These are phyloP conservation scores for Trachymyrmex cornetzi DNA, from an alignment of 1,140 invertebrate genomes.

Conservation along the genomic window DNA sequence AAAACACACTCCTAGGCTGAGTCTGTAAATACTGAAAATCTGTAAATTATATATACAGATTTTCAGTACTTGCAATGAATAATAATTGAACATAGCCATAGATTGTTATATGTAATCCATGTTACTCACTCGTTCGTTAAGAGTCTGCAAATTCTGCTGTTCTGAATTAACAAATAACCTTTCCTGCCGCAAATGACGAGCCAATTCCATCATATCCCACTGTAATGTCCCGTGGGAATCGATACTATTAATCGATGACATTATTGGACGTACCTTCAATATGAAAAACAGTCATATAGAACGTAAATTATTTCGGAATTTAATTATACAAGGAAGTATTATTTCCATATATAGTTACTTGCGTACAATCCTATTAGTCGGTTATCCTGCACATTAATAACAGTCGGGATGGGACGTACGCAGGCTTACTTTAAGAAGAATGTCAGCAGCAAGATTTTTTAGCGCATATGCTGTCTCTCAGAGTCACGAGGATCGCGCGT, in stretches of 20 bases:
- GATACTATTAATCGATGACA: constrained; percentile 84
- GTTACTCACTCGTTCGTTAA: constrained; percentile 90
- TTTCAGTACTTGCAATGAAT: too few species aligned
- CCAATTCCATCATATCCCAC: constrained; percentile 90
- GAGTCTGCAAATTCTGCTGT: constrained; percentile 90
- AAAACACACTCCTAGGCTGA: too few species aligned
- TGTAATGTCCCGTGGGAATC: constrained; percentile 83
- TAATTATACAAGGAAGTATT: neutral
- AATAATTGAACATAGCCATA: neutral
- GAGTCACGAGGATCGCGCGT: constrained; percentile 4
- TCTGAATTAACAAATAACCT: constrained; percentile 91
- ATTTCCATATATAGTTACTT: constrained; percentile 30
- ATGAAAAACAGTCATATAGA: neutral
- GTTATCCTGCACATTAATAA: constrained; percentile 39
- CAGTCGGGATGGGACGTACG: neutral
- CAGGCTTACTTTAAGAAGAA: neutral
- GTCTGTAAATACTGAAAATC: too few species aligned
- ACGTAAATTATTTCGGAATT: neutral
- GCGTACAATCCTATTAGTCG: constrained; percentile 44
- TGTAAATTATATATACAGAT: too few species aligned
- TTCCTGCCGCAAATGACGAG: constrained; percentile 91
- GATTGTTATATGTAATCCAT: neutral
- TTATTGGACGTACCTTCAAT: constrained; percentile 70
- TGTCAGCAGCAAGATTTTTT: neutral
- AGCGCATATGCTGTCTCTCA: constrained; percentile 25